phyloP scores from a whole-genome alignment of 1,140 invertebrate species.

The Penaeus japonicus region DNA sequence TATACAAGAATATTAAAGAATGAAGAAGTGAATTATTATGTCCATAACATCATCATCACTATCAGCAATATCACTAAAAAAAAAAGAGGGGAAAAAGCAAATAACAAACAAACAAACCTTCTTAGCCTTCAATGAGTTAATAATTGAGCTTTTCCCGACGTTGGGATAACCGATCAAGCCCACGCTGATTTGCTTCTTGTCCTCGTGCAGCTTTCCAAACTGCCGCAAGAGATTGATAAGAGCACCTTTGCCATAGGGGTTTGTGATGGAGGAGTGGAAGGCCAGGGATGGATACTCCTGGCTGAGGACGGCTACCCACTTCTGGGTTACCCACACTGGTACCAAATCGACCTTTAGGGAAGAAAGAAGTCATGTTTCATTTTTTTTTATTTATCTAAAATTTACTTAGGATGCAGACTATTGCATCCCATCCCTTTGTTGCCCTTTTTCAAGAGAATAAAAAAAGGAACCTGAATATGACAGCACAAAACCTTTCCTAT shows the following conservation, averaged over 20 bases:
- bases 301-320: constrained; percentile 84
- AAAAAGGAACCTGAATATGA: no score
- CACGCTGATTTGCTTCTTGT: constrained; percentile 98
- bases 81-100: neutral
- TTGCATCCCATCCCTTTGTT: no score
- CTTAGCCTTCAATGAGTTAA: constrained; percentile 81
- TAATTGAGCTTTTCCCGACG: constrained; percentile 98
- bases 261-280: constrained; percentile 96
- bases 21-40: no score
- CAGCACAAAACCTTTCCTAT: no score
- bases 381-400: no score
- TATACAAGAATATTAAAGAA: no score
- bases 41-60: no score
- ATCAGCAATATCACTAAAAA: neutral
- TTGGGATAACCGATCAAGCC: constrained; percentile 99
- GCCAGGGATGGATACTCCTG: constrained; percentile 96
- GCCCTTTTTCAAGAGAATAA: no score
- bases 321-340: constrained; percentile 95
- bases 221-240: constrained; percentile 96
- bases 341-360: constrained; percentile 75
- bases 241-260: constrained; percentile 98
- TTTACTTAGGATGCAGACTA: no score
- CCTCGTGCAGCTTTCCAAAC: constrained; percentile 93
- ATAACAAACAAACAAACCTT: constrained; percentile 42
- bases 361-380: neutral